Evolutionary conservation across 2,797 vertebrate genomes (phyloP).

Genomic region (Clangula hyemalis): DNA sequence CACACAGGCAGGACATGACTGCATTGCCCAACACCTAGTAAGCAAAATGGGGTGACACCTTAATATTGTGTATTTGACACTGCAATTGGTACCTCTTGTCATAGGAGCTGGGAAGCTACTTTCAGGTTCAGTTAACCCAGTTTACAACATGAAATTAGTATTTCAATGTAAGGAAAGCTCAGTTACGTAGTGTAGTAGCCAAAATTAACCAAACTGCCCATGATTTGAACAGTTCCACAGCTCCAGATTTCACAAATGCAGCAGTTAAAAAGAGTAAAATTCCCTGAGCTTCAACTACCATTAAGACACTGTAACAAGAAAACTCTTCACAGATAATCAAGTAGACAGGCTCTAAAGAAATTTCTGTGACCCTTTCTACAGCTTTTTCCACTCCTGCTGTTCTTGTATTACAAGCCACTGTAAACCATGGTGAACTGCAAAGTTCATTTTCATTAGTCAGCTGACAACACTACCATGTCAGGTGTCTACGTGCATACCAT

Average conservation of each 20-base stretch:
- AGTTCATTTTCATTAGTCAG: neutral
- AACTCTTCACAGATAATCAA: neutral
- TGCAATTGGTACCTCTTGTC: neutral
- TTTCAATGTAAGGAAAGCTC: neutral
- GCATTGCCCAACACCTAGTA: rapidly evolving
- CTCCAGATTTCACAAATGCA: neutral
- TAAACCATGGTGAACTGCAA: neutral
- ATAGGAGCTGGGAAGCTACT: neutral
- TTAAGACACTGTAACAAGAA: neutral
- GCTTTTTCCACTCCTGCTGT: neutral
- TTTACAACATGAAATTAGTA: neutral
- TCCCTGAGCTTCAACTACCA: neutral
- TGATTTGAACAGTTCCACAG: neutral
- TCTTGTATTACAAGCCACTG: neutral
- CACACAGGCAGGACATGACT: neutral
- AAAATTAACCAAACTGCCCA: neutral
- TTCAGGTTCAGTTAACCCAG: neutral
- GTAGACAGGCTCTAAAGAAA: neutral
- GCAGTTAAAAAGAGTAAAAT: neutral
- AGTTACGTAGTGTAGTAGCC: neutral
- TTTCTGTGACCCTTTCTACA: neutral
- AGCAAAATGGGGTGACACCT: neutral
- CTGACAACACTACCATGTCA: neutral
- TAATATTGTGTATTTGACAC: neutral
- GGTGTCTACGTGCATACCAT: neutral